phyloP scores from a whole-genome alignment of 2,888 invertebrate genomes.

The Tipula helvola region DNA sequence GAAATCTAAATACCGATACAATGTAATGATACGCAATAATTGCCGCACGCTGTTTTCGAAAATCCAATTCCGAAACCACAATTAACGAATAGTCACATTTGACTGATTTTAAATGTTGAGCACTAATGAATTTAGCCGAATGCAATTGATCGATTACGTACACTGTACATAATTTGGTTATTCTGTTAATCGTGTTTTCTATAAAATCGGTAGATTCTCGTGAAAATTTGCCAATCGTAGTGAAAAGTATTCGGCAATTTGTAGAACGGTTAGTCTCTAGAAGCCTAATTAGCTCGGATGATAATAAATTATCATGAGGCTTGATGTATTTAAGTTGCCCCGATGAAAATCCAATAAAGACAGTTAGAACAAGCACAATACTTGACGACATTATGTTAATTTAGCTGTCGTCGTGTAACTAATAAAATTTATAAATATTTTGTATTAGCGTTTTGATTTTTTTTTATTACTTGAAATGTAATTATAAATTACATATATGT shows the following conservation, averaged over 20 bases:
- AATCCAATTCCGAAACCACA: no score
- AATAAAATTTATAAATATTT: neutral
- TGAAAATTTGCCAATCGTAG: neutral
- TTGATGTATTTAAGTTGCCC: neutral
- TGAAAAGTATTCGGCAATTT: neutral
- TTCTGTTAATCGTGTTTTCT: neutral
- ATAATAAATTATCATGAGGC: no score
- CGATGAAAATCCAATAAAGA: neutral
- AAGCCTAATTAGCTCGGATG: no score
- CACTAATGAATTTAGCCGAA: neutral
- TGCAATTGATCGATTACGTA: neutral
- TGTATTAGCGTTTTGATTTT: no score
- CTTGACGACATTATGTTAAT: neutral
- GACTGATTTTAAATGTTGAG: neutral
- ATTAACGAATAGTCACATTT: no score
- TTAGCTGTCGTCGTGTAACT: neutral
- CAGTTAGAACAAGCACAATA: neutral
- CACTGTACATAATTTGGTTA: neutral
- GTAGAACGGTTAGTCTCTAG: no score
- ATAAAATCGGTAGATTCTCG: neutral
- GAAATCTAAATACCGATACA: no score
- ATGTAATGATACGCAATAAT: no score
- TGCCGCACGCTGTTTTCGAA: no score
- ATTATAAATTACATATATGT: no score
- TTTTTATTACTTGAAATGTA: no score